Base-by-base conservation (phyloP, 1,140 invertebrate genomes). In the Acromyrmex charruanus region DNA sequence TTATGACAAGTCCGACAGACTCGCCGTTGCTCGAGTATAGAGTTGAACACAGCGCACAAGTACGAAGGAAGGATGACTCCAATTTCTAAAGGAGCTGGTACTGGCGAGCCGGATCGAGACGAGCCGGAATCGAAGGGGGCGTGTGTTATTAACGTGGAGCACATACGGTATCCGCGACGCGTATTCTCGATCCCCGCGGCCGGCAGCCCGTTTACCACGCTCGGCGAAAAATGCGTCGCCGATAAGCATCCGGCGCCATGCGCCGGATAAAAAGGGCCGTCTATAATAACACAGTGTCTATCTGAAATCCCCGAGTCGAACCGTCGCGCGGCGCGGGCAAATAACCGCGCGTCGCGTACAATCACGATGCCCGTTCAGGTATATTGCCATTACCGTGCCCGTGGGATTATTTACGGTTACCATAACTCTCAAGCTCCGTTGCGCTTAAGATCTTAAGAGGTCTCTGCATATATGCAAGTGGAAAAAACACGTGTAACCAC, bases 391-490 rank as follows among this genome's bases (percentile, higher is more conserved):
- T 94, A 93, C 91, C 90, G 89, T 88, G 85, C 82, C 89, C 92
- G 88, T 92, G 79, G 85, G 84, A 93, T 94, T 94, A 94, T 94
- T 94, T 93, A 94, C 94, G 94, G 92, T 93, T 91, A 93, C 92
- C 93, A 94, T 94, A 93, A 94, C 92, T 94, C 88, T 88, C 85
- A 72, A 89, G 90, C 75, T 87, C 88, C 88, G 89, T 93, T 85
- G 92, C 93, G 87, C 89, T 93, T 92, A 91, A 91, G 91, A 88
- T 91, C 87, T 88, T 87, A 86, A 91, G 92, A 80, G 84, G 84
- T 69, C 82, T 71, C 85, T 69, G 39, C 59, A 77, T 25, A 31
- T 14, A 65, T 31, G 72, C 25, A 39, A 51, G 35, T 28, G 31
- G 58, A 28, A 66, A 71, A 81, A 69, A 39, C 53, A 61, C 72